These are phyloP conservation scores for Samia ricini DNA, from an alignment of 1,140 invertebrate genomes.

Conservation along the genomic window DNA sequence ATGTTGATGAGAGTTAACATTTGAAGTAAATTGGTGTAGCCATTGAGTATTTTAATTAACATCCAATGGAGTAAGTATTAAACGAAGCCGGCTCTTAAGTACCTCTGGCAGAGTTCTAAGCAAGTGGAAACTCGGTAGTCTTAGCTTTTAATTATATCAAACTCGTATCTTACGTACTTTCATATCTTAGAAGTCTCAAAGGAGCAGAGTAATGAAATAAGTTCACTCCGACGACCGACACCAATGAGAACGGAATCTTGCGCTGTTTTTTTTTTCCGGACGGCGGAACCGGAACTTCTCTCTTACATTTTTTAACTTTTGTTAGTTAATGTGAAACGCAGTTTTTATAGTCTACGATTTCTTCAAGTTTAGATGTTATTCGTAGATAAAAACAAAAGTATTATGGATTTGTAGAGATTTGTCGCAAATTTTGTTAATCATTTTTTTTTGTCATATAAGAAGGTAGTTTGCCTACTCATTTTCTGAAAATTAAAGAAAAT, in stretches of 20 bases:
- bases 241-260: not conserved
- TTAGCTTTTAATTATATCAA: slow-evolving; percentile 11
- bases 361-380: not conserved
- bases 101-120: not conserved
- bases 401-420: no score
- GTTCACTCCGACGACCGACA: not conserved
- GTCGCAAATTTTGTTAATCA: no score
- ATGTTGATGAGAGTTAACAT: not conserved
- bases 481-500: no score
- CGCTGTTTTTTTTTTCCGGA: not conserved
- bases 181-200: slow-evolving; percentile 8
- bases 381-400: not conserved
- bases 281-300: not conserved
- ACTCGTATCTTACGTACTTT: slow-evolving; percentile 4
- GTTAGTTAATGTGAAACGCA: not conserved
- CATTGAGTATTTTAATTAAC: no score
- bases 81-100: not conserved
- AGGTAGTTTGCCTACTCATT: no score
- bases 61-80: no score
- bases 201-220: slow-evolving; percentile 7
- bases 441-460: no score
- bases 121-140: slow-evolving; percentile 4
- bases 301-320: not conserved
- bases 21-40: not conserved
- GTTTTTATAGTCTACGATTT: not conserved